These are phyloP conservation scores for Zelostemma sp. DNA, from an alignment of 1,140 invertebrate species.

Conservation along the genomic window DNA sequence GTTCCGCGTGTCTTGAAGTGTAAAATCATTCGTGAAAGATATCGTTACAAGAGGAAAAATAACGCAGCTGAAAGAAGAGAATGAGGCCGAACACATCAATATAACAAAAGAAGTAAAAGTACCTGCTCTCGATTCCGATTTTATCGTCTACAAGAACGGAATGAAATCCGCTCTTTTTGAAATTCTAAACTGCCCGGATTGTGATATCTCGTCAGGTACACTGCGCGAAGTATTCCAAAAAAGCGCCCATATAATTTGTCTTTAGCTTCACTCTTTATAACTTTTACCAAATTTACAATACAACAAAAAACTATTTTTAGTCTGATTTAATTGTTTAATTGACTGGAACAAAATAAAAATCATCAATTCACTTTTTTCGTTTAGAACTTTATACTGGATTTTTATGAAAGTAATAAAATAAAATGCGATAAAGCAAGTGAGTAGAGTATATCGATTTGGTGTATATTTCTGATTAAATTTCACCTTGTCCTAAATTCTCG, in stretches of 20 bases:
- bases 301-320: background rate
- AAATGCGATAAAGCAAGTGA: background rate
- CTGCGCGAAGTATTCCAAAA: background rate
- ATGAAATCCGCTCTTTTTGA: constrained; percentile 56
- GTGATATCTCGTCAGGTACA: background rate
- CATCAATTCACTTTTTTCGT: background rate
- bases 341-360: too few species aligned
- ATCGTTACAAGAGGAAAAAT: constrained; percentile 2
- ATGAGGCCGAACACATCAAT: constrained; percentile 34
- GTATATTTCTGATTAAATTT: background rate
- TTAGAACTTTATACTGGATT: too few species aligned
- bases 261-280: background rate
- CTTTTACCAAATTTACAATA: background rate
- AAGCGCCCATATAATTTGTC: background rate
- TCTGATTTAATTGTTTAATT: background rate
- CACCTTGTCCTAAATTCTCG: background rate
- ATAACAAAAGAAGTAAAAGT: constrained; percentile 42
- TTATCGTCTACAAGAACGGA: constrained; percentile 42
- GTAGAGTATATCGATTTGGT: background rate
- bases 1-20: background rate
- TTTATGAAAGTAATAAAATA: too few species aligned
- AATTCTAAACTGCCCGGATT: constrained; percentile 48
- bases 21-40: constrained; percentile 2
- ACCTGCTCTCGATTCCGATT: constrained; percentile 43
- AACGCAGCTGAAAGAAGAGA: background rate